These are phyloP conservation scores for Fragum fragum DNA, from an alignment of 2,888 invertebrate genomes.

Conservation along the genomic window DNA sequence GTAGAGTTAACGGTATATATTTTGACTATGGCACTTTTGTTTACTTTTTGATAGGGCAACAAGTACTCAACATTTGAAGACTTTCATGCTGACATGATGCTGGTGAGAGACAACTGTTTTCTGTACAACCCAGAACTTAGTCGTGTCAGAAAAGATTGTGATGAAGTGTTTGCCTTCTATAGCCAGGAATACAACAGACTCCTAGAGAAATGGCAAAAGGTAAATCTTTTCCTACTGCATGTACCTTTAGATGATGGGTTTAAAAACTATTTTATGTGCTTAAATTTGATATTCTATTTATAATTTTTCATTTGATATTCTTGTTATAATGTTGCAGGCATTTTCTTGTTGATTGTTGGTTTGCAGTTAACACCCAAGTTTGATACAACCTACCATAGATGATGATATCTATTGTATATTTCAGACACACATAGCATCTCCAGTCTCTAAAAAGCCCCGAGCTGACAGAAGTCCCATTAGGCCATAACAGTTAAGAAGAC, in stretches of 20 bases:
- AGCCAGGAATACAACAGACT: slow-evolving; percentile 83
- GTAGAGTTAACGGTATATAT: too few relatives aligned
- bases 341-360: too few relatives aligned
- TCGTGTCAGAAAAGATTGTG: slow-evolving; percentile 84
- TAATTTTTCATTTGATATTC: too few relatives aligned
- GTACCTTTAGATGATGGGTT: too few relatives aligned
- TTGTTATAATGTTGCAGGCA: too few relatives aligned
- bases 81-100: slow-evolving; percentile 86
- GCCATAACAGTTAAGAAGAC: slow-evolving; percentile 43
- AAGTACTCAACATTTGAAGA: slow-evolving; percentile 83
- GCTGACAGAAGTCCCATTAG: slow-evolving; percentile 74
- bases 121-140: slow-evolving; percentile 85
- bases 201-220: slow-evolving; percentile 81
- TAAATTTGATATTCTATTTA: not conserved
- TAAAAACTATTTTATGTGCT: not conserved
- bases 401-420: too few relatives aligned
- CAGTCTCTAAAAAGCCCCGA: slow-evolving; percentile 75
- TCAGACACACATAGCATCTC: slow-evolving; percentile 75
- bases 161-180: slow-evolving; percentile 85
- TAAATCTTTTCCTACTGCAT: too few relatives aligned
- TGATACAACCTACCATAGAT: too few relatives aligned
- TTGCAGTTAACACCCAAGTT: too few relatives aligned
- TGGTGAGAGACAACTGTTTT: slow-evolving; percentile 85
- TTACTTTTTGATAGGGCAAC: too few relatives aligned
- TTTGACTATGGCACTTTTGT: too few relatives aligned